Base-by-base conservation (phyloP, 2,888 invertebrate genomes). In the Corythucha ciliata region DNA sequence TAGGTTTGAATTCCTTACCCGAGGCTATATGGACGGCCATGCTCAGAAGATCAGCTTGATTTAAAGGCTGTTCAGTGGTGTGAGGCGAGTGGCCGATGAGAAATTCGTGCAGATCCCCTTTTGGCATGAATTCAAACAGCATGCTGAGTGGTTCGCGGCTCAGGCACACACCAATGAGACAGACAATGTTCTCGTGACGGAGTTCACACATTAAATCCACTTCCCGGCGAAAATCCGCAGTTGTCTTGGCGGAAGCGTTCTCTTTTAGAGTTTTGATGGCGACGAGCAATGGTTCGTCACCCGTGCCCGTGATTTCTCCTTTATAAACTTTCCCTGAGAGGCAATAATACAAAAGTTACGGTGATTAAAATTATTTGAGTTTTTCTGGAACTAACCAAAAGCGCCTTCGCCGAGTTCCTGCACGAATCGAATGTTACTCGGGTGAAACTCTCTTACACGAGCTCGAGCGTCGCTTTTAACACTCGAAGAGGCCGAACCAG, bases 71-170 rank as follows among this genome's bases (percentile, higher is more conserved):
- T 54, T 78, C 77, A 7, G 70, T 69, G 1, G 70, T 66, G 58
- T 75, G 71, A 1, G 94, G 93, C 0, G 93, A 92, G 64, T 93
- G 84, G 2, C 82, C 78, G 64, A 92, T 85, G 20, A 98, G 73
- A 70, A 92, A 96, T 69, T 97, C 96, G 66, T 97, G 96, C 47
- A 98, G 74, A 69, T 98, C 96, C 0, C 97, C 96, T 68, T 91
- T 81, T 1, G 88, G 85, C 94, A 97, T 96, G 66, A 90, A 93
- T 68, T 98, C 97, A 70, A 97, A 97, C 20, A 98, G 72, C 90
- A 96, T 93, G 65, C 92, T 92, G 67, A 87, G 77, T 0, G 93
- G 92, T 64, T 90, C 85, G 62, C 88, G 86, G 62, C 85, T 83
- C 55, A 89, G 74, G 52, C 90, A 86, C 7, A 93, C 91, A 0